phyloP scores from a whole-genome alignment of 2,888 invertebrate genomes.

The Formica aserva region DNA sequence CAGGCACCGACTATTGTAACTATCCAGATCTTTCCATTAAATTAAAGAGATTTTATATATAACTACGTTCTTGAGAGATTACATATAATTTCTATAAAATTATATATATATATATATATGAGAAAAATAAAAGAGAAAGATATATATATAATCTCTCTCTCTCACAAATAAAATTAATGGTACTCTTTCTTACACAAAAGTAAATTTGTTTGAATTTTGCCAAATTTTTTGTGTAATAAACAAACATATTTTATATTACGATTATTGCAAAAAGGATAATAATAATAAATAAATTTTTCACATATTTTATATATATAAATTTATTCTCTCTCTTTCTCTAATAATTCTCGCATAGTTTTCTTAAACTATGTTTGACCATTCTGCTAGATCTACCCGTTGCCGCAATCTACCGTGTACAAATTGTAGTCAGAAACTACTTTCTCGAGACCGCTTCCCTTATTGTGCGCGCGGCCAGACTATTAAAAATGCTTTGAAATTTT shows the following conservation, averaged over 20 bases:
- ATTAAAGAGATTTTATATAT: background rate
- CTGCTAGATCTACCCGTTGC: background rate
- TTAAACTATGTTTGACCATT: conserved; percentile 32
- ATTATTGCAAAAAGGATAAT: conserved; percentile 9
- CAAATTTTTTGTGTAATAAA: conserved; percentile 1
- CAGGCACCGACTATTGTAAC: background rate
- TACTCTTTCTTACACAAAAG: background rate
- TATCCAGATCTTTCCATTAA: background rate
- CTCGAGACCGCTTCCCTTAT: conserved; percentile 28
- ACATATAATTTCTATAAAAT: background rate
- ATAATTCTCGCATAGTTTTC: conserved; percentile 31
- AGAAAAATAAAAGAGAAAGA: conserved; percentile 2
- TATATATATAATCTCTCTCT: background rate
- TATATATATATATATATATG: background rate
- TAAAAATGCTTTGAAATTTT: conserved; percentile 52
- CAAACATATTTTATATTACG: background rate
- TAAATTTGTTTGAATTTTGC: background rate
- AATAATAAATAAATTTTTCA: conserved; percentile 18
- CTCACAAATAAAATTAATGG: background rate
- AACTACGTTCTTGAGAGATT: background rate
- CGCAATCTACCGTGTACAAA: conserved; percentile 34
- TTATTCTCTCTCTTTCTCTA: background rate
- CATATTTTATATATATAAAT: background rate
- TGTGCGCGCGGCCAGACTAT: conserved; percentile 23
- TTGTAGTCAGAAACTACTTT: conserved; percentile 37